These are phyloP conservation scores for Arion vulgaris DNA, from an alignment of 1,140 invertebrate genomes.

Conservation along the genomic window DNA sequence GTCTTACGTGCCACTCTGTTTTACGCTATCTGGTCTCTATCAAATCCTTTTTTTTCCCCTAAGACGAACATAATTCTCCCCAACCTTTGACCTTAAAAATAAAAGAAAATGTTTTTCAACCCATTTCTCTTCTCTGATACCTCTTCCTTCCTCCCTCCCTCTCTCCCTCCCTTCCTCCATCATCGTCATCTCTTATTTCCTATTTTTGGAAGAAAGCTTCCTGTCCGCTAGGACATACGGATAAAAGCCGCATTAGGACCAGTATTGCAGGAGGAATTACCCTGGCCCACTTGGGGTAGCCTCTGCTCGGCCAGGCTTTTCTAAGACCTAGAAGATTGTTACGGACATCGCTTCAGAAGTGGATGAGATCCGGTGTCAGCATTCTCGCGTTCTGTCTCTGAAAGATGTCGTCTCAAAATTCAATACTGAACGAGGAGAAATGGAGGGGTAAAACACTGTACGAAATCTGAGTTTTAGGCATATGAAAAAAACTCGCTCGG, in stretches of 20 bases:
- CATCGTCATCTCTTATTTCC: not conserved
- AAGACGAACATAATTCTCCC: too few relatives aligned
- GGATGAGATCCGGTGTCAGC: not conserved
- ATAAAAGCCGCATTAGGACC: conserved; percentile 13
- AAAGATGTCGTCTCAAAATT: not conserved
- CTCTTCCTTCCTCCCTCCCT: too few relatives aligned
- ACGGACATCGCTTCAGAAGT: not conserved
- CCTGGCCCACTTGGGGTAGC: conserved; percentile 7
- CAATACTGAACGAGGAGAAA: not conserved
- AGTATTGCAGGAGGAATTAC: conserved; percentile 9
- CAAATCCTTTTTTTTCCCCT: too few relatives aligned
- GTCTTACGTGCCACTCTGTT: too few relatives aligned
- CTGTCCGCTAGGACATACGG: not conserved
- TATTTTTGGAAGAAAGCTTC: not conserved
- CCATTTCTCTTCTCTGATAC: not conserved
- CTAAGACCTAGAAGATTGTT: conserved; percentile 8
- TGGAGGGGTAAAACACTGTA: not conserved
- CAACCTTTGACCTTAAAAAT: too few relatives aligned
- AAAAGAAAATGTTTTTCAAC: not conserved
- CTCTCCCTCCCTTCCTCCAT: not conserved
- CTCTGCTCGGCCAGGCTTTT: not conserved
- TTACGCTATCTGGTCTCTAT: not conserved
- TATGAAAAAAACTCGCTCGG: not conserved
- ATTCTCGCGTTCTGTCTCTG: not conserved
- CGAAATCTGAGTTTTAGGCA: not conserved